Conservation (phyloP, 2,797 vertebrate genomes). For the Spinibarbus caldwelli region DNA sequence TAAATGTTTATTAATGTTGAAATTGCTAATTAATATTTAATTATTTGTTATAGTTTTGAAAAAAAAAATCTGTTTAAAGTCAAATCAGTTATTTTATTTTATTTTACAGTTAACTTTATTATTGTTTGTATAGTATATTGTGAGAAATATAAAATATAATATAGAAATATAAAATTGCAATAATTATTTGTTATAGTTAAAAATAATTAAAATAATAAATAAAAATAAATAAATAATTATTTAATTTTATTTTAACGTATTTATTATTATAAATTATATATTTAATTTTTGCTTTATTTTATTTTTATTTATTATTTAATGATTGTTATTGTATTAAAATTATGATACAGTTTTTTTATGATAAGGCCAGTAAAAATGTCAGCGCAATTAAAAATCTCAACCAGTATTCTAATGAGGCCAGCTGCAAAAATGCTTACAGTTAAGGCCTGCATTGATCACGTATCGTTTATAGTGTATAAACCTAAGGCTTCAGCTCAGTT, state of each 20-base stretch:
- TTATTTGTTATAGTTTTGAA: background rate
- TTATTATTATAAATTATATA: background rate
- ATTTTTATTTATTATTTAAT: background rate
- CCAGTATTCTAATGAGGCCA: background rate
- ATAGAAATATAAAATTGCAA: too few species aligned
- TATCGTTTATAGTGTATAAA: slow-evolving; percentile 40
- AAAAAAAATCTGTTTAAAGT: background rate
- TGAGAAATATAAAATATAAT: too few species aligned
- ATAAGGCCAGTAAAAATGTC: background rate
- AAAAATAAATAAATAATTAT: background rate
- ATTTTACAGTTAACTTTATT: background rate
- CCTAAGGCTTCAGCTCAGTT: slow-evolving; percentile 21
- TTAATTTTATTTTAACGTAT: background rate
- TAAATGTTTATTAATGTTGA: background rate
- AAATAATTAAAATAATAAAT: background rate
- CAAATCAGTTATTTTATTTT: background rate
- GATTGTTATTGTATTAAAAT: background rate
- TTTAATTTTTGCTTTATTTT: background rate
- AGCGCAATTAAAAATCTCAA: background rate
- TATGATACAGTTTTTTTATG: background rate
- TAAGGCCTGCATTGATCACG: slow-evolving; percentile 36
- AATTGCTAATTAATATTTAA: too few species aligned
- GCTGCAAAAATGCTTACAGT: background rate
- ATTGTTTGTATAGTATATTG: background rate
- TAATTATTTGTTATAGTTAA: background rate